phyloP scores from a whole-genome alignment of 2,888 invertebrate genomes.

The Nomada goodeniana region DNA sequence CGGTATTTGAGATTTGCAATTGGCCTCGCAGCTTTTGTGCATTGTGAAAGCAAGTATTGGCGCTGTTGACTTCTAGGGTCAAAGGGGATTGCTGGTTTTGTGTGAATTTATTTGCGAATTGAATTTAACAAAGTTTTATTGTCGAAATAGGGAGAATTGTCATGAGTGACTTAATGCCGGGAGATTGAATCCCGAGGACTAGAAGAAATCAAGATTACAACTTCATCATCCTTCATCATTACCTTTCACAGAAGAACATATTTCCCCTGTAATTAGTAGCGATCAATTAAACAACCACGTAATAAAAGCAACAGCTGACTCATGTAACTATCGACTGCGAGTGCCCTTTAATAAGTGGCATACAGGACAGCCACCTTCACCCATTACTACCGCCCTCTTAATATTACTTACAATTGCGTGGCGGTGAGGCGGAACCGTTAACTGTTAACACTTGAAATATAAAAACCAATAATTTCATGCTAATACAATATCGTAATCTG shows the following conservation, averaged over 20 bases:
- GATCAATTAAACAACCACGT: conserved; percentile 54
- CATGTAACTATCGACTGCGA: conserved; percentile 63
- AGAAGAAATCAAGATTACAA: neutral
- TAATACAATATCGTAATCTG: no score
- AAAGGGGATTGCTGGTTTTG: no score
- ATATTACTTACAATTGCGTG: conserved; percentile 38
- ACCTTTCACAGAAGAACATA: conserved; percentile 34
- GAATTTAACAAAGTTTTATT: neutral
- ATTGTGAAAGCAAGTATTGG: no score
- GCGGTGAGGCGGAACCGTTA: conserved; percentile 46
- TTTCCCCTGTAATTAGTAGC: conserved; percentile 54
- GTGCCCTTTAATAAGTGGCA: conserved; percentile 50
- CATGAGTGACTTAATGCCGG: no score
- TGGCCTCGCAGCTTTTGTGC: no score
- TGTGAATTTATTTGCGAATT: neutral
- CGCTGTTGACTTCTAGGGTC: no score
- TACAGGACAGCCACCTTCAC: conserved; percentile 53
- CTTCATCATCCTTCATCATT: conserved; percentile 32
- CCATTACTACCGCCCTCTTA: conserved; percentile 51
- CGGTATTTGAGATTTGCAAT: no score
- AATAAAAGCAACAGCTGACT: conserved; percentile 44
- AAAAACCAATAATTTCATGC: no score
- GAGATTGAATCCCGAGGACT: no score
- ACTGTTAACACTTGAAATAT: conserved; percentile 10
- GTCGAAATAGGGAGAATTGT: no score